Base-by-base conservation (phyloP, 1,140 invertebrate species). In the Drosophila serrata region DNA sequence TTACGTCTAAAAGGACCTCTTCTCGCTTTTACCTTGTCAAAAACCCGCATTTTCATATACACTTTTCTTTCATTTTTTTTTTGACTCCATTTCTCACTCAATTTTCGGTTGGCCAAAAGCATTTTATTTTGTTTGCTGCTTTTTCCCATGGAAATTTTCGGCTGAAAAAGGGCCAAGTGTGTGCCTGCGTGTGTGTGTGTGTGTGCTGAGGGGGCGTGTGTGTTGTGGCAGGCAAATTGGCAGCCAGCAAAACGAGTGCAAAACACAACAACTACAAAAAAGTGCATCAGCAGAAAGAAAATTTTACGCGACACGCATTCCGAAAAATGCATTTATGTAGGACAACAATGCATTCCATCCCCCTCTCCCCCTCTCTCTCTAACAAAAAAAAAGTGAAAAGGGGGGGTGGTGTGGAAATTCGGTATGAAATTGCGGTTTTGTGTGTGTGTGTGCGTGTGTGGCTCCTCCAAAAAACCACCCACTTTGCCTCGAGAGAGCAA, bases 391-490 rank as follows among this genome's bases (percentile, higher is more conserved):
- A 39, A 56, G 17, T 15, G 31, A 31, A 37, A 35, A 33, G 8
- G 15, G 55, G 49, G 39, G 37, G 31, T 40, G 61, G 43, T 57
- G 75, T 57, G 59, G 68, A 67, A 75, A 81, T 84, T 90, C 80
- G 77, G 81, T 75, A 75, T 90, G 69, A 81, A 90, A 88, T 81
- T 90, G 85, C 68, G 85, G 85, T 81, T 86, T 73, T 68, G 65
- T 40, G 77, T 75, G 63, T 48, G 63, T 43, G 31, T 33, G 33
- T 33, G 33, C 33, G 31, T 33, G 33, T 33, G 33, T 9, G 49
- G 24, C 11, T 33, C 40, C 67, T 33, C 33, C 29, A 17, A 42
- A 64, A 43, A 69, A 42, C 64, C 65, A 53, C 65, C 65, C 62
- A 55, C 62, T 69, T 69, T 51, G 63, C 62, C 64, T 69, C 46